Evolutionary conservation across 2,888 invertebrate genomes (phyloP), one percentile per base, ranked within the genome.

Genomic region (Spisula solida): DNA sequence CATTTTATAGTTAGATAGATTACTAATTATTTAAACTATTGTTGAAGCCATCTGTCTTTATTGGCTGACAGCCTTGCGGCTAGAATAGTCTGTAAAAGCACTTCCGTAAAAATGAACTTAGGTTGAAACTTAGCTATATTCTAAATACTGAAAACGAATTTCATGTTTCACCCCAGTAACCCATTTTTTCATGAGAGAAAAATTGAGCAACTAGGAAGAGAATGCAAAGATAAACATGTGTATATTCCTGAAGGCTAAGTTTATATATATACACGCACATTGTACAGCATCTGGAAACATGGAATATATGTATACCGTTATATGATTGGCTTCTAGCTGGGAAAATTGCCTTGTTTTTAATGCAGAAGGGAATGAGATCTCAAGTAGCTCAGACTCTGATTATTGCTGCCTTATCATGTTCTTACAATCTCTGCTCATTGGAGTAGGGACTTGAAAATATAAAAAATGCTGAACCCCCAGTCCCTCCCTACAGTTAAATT

Each of bases 121-220:
- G 14, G 8, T 66, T 25, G 8, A 66, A 10, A 12, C n/a, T n/a
- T 5, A 25, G 25, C 1, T n/a, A 66, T 12, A 66, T 25, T 25
- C 56, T 10, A 25, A 66, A 66, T 66, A 75, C 75, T 31, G 70
- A n/a, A 70, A 75, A 75, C 31, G 75, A 66, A 25, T 75, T 31
- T 31, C 75, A 34, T 75, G 75, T 75, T 75, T 75, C 75, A 31
- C 12, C 25, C 75, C 31, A 16, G 18, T 75, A 75, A 31, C 75
- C 75, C 25, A 75, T 18, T 31, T 75, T 75, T 75, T 75, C 75
- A 75, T 75, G 1, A 25, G 75, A 75, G 75, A 75, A 75, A 75
- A 31, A 70, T 14, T 70, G 70, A 14, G 70, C 70, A 31, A 75
- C 31, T 75, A 18, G 34, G 31, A 75, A 31, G 34, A 31, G 8